Base-by-base conservation (phyloP, 1,140 invertebrate genomes). In the Drosophila nebulosa region DNA sequence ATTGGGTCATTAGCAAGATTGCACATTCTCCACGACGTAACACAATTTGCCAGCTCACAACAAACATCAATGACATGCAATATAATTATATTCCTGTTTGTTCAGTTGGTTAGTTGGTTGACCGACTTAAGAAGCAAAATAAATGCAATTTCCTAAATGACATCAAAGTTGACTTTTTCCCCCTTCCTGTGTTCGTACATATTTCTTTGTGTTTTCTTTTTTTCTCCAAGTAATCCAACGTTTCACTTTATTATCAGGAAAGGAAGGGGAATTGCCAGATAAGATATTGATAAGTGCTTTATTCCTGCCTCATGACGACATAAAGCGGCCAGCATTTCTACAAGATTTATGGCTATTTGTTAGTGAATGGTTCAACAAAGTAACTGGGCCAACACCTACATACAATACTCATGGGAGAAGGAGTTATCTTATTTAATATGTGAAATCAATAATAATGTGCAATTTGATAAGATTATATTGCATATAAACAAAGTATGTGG, bases 1-100 rank as follows among this genome's bases (percentile, higher is more conserved):
- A 62, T 62, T 62, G 60, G 60, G 60, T 62, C 60, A 52, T 62
- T 62, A 62, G 52, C 24, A 56, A 55, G 58, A 60, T 46, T 60
- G 58, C 39, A 60, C 58, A 42, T 50, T 46, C 39, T 59, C 51
- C 18, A 9, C 39, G 4, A 21, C 1, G 16, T 55, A 60, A 60
- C 39, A 60, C 58, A 60, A 60, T 60, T 60, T 39, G 21, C 52
- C 27, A 55, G 26, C 27, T 10, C 52, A 55, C 46, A 51, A 32
- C 18, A 21, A 35, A 39, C 22, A 10, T 42, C 30, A 9, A 39
- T 59, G 57, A 18, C 32, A 46, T 39, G 12, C 56, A 46, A 26
- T 60, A 60, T 60, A 60, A 60, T 39, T 60, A 42, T 60, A 60
- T 42, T 60, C 39, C 39, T 42, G 36, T 60, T 60, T 60, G 14